Evolutionary conservation across 2,888 invertebrate genomes (phyloP), one percentile per base, ranked within the genome.

Genomic region (Geotrupes spiniger): DNA sequence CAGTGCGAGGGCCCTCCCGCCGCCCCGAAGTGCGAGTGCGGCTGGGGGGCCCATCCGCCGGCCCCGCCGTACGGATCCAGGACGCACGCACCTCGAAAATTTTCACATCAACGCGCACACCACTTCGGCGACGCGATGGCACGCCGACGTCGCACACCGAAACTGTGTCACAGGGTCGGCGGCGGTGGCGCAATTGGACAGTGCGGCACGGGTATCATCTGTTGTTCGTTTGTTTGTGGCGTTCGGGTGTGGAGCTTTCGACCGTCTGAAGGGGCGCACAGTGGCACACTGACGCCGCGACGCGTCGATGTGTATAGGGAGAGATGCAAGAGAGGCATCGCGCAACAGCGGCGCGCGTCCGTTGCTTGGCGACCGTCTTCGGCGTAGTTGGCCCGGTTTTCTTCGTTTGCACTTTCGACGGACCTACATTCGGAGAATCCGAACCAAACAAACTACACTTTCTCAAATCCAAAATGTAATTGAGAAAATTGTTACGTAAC

Each of bases 51-150:
- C 63, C 67, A 62, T 71, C 76, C 75, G 63, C 71, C 71, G 60
- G 71, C 69, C 65, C 72, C 73, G 66, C 71, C 72, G 66, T 75
- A 75, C 56, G 76, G 75, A 73, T 77, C 76, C 77, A 76, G 76
- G 63, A 61, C 63, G 39, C 28, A 45, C 49, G 51, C 55, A 55
- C 55, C 46, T 49, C 39, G 29, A 41, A 28, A 29, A 21, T 21
- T 21, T 21, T 21, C 21, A 21, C 21, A 21, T 21, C 21, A 21
- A 21, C 21, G 21, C 21, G 42, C 42, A 42, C 39, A 36, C n/a
- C 44, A 38, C 42, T 17, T 39, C 46, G 25, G n/a, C 21, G 31
- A 28, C 42, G 6, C 6, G 21, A 4, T 21, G 6, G 21, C 21
- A 21, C 21, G 21, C 21, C 21, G 21, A 21, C 4, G 6, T 21